Conservation (phyloP, 2,113 vertebrate species). For the Atlantisia rogersi region DNA sequence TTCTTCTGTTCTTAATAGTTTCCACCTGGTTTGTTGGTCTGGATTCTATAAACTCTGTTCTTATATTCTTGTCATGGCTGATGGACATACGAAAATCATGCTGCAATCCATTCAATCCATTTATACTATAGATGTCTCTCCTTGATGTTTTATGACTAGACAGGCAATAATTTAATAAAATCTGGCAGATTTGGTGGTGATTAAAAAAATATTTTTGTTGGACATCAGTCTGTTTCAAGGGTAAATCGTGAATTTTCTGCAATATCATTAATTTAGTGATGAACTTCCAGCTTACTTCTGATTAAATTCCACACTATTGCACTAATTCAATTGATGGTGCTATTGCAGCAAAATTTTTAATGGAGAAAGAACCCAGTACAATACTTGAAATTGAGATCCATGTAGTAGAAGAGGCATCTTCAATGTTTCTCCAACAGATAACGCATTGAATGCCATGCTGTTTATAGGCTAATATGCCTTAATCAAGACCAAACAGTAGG, state of each 20-base stretch:
- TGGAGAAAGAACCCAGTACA: accelerated
- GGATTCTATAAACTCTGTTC: not conserved
- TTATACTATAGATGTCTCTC: not conserved
- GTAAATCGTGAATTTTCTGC: not conserved
- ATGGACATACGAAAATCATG: not conserved
- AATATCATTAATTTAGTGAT: not conserved
- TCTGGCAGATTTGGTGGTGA: not conserved
- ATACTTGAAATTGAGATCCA: not conserved
- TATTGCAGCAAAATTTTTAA: not conserved
- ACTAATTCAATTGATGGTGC: not conserved
- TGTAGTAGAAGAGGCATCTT: not conserved
- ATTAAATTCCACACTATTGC: not conserved
- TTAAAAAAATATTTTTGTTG: not conserved
- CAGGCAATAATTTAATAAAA: not conserved
- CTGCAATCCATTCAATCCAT: not conserved
- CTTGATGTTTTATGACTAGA: not conserved
- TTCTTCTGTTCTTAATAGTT: not conserved
- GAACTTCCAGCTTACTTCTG: not conserved
- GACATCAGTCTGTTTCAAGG: not conserved
- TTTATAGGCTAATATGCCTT: not conserved
- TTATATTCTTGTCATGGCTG: not conserved
- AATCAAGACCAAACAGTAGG: not conserved
- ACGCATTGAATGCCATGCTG: accelerated
- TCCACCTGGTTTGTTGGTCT: not conserved
- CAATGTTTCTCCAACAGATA: not conserved